Conservation (phyloP, 2,797 vertebrate species). For the Aulostomus chinensis region DNA sequence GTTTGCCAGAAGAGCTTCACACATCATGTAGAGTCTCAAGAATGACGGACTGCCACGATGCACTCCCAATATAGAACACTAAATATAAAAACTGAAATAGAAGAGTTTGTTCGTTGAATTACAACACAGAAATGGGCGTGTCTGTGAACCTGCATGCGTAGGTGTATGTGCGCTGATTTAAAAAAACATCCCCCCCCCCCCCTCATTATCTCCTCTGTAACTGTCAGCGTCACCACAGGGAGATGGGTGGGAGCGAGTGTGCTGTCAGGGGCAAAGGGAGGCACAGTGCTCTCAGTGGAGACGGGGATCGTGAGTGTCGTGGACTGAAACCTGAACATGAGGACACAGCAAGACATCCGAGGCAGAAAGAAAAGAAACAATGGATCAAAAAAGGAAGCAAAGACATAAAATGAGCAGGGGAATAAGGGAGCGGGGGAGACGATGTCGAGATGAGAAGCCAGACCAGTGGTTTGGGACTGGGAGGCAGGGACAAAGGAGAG, state of each 20-base stretch:
- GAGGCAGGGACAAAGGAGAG: conserved; percentile 6
- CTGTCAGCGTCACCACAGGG: conserved; percentile 31
- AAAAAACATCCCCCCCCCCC: not conserved
- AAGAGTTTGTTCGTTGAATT: too few species aligned
- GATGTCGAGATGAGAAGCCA: conserved; percentile 21
- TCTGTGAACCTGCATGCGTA: not conserved
- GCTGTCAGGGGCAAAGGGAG: conserved; percentile 46
- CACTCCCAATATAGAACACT: too few species aligned
- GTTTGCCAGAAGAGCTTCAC: too few species aligned
- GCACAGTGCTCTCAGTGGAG: conserved; percentile 14
- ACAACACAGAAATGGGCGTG: too few species aligned
- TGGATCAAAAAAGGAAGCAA: conserved; percentile 1
- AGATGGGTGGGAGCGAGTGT: conserved; percentile 40
- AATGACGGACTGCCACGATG: too few species aligned
- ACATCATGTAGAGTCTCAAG: too few species aligned
- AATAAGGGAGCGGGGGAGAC: too few species aligned
- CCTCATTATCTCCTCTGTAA: conserved; percentile 23
- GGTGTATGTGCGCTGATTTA: not conserved
- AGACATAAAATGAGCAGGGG: too few species aligned
- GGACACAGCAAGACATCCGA: conserved; percentile 22
- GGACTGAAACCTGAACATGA: conserved; percentile 28
- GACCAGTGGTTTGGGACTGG: conserved; percentile 16
- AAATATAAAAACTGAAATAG: too few species aligned
- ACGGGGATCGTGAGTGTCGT: conserved; percentile 8
- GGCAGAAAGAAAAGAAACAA: not conserved